Percentiles rank a stretch among this genome's conserved stretches.
These are phyloP conservation scores for Lytechinus variegatus DNA, from an alignment of 35 echinoderm and acorn worm genomes.

Conservation along the genomic window DNA sequence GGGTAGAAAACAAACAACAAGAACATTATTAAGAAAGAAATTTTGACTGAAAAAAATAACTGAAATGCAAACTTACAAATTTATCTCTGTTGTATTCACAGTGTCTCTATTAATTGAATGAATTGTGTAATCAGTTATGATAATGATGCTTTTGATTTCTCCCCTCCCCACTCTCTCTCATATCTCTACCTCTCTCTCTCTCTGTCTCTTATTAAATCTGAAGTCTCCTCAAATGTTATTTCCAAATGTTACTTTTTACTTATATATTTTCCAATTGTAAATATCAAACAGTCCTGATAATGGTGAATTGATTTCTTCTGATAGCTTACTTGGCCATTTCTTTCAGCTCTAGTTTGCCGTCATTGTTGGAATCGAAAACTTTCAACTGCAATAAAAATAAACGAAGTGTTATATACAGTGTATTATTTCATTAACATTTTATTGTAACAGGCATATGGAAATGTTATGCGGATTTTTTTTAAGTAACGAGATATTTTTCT, in stretches of 20 bases:
- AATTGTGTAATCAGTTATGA: background rate
- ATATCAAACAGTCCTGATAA: background rate
- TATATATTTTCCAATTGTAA: background rate
- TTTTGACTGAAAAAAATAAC: background rate
- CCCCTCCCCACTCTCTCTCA: no score
- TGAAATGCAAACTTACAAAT: background rate
- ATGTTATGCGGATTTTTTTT: no score
- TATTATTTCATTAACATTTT: no score
- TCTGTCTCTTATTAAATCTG: background rate
- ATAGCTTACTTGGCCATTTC: constrained; percentile 54
- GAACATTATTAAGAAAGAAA: background rate
- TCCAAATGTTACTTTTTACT: no score
- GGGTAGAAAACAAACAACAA: background rate
- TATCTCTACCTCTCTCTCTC: background rate
- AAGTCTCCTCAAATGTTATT: no score
- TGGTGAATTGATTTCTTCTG: background rate
- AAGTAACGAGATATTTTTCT: no score
- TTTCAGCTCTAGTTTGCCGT: constrained; percentile 39
- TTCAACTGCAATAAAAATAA: constrained; percentile 29
- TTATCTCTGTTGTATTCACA: background rate
- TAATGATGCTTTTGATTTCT: background rate
- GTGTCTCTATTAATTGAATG: background rate
- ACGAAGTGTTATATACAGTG: background rate
- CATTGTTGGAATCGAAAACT: constrained; percentile 39
- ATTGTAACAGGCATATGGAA: no score